Evolutionary conservation across 2,797 vertebrate species (phyloP).

Genomic region (Artibeus jamaicensis): DNA sequence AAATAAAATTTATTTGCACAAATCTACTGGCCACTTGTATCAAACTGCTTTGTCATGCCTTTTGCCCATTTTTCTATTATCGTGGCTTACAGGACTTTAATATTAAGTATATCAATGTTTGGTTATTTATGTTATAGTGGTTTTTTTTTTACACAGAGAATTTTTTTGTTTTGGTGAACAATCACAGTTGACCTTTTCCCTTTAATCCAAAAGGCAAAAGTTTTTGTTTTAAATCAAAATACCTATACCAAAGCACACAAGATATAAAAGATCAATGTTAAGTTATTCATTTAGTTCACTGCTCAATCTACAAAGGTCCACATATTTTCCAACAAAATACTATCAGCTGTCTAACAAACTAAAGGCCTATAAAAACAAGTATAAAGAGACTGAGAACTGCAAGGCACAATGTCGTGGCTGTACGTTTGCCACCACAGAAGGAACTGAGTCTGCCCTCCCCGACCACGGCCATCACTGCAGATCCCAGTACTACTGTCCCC

Average conservation of each 20-base stretch:
- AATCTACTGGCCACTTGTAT: not conserved
- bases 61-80: slow-evolving; percentile 17
- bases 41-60: not conserved
- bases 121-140: not conserved
- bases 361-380: not conserved
- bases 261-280: not conserved
- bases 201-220: not conserved
- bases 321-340: not conserved
- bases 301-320: not conserved
- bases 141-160: not conserved
- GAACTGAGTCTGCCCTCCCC: not conserved
- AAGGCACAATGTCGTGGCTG: not conserved
- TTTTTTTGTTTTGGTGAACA: not conserved
- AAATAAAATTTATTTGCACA: not conserved
- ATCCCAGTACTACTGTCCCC: not conserved
- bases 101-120: slow-evolving; percentile 1
- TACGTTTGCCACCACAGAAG: not conserved
- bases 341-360: not conserved
- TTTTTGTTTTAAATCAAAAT: slow-evolving; percentile 8
- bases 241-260: not conserved
- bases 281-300: not conserved
- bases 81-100: not conserved
- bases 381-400: not conserved
- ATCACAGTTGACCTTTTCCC: not conserved
- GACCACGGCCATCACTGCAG: not conserved